Evolutionary conservation across 2,797 vertebrate genomes (phyloP).

Genomic region (Clarias laeviceps): DNA sequence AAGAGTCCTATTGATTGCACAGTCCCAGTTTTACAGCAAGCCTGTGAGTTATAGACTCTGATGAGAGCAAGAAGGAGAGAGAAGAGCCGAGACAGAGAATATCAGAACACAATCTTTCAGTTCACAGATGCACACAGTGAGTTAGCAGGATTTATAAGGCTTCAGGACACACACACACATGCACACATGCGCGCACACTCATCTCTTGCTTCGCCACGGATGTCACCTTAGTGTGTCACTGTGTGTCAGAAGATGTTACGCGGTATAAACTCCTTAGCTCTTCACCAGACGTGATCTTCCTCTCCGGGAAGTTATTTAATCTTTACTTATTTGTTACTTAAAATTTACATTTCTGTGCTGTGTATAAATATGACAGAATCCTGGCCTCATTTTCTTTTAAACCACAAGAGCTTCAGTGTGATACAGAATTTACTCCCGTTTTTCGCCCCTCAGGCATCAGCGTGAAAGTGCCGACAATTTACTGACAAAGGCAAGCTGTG

Average conservation of each 20-base stretch:
- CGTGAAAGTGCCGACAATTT: conserved; percentile 7
- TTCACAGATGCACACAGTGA: conserved; percentile 13
- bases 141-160: conserved; percentile 33
- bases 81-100: conserved; percentile 51
- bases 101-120: conserved; percentile 39
- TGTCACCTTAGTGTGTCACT: conserved; percentile 28
- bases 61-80: conserved; percentile 16
- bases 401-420: not conserved
- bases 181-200: not conserved
- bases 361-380: not conserved
- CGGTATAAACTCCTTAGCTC: conserved; percentile 19
- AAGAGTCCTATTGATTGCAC: conserved; percentile 52
- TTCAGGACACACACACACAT: conserved; percentile 1
- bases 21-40: conserved; percentile 47
- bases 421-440: not conserved
- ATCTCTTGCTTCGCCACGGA: not conserved
- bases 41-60: conserved; percentile 44
- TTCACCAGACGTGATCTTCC: conserved; percentile 15
- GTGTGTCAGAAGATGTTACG: conserved; percentile 6
- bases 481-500: not conserved
- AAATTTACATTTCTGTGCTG: not conserved
- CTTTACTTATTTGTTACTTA: not conserved
- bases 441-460: not conserved
- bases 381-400: not conserved
- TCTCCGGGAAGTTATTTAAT: not conserved